phyloP scores from a whole-genome alignment of 2,888 invertebrate species.

The Neoscelio sp. region DNA sequence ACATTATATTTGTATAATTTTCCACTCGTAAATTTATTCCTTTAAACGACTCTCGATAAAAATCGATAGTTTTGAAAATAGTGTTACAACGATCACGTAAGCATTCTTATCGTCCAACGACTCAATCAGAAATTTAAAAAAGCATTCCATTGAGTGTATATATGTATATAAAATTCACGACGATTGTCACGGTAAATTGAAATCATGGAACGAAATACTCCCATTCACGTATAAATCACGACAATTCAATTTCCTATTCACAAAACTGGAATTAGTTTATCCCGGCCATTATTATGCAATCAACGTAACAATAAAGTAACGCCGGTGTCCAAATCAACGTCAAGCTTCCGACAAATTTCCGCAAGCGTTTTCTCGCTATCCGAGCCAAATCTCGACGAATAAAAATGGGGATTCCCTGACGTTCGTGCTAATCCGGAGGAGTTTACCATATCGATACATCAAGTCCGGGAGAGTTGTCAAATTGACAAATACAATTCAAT shows the following conservation, averaged over 20 bases:
- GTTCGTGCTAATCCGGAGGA: constrained; percentile 1
- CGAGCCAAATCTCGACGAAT: neutral
- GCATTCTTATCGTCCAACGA: neutral
- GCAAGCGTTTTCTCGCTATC: neutral
- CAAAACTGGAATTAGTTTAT: constrained; percentile 33
- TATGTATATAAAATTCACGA: neutral
- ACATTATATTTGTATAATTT: neutral
- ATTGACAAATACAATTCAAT: constrained; percentile 33
- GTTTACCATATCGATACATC: neutral
- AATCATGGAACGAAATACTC: constrained; percentile 13
- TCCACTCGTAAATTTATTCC: no score
- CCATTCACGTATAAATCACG: constrained; percentile 23
- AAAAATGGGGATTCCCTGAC: neutral
- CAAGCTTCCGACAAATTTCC: constrained; percentile 16
- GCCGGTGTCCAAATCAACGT: neutral
- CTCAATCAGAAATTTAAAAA: neutral
- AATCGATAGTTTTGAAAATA: constrained; percentile 15
- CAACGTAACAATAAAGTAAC: constrained; percentile 7
- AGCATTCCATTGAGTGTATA: constrained; percentile 4
- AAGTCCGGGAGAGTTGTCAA: neutral
- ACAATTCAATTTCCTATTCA: constrained; percentile 46
- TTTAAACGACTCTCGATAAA: neutral
- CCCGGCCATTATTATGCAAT: constrained; percentile 36
- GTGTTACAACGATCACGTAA: neutral
- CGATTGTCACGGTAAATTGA: constrained; percentile 16